Conservation (phyloP, 1,140 invertebrate genomes). For the Cecropterus lyciades region DNA sequence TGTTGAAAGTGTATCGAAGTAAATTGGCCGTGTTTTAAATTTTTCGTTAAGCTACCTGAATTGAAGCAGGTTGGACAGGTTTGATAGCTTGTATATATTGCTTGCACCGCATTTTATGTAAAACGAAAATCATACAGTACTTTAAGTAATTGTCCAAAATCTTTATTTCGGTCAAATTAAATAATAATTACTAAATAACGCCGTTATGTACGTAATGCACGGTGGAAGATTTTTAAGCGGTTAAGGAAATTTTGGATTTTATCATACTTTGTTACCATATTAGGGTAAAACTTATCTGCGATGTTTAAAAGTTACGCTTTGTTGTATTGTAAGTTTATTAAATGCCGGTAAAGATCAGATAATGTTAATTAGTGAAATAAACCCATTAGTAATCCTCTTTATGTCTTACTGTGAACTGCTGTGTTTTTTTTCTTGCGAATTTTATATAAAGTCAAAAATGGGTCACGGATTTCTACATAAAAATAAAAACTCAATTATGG, state of each 20-base stretch:
- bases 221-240: constrained; percentile 16
- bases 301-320: constrained; percentile 19
- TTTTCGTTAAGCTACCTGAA: constrained; percentile 8
- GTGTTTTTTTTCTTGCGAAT: too few species aligned
- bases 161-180: constrained; percentile 17
- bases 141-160: constrained; percentile 6
- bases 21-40: not conserved
- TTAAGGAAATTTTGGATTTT: constrained; percentile 4
- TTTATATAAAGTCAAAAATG: too few species aligned
- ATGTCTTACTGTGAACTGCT: too few species aligned
- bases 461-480: too few species aligned
- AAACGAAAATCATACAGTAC: constrained; percentile 3
- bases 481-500: too few species aligned
- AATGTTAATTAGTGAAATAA: constrained; percentile 7
- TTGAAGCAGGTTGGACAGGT: constrained; percentile 1
- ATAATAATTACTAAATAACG: constrained; percentile 15
- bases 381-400: not conserved
- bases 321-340: constrained; percentile 13
- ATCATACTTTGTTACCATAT: not conserved
- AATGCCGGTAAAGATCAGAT: constrained; percentile 1
- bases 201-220: constrained; percentile 1
- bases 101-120: not conserved
- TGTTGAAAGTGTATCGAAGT: constrained; percentile 19
- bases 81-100: constrained; percentile 17
- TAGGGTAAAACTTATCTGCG: constrained; percentile 6